These are phyloP conservation scores for Eonycteris spelaea DNA, from an alignment of 2,113 vertebrate species.

Conservation along the genomic window DNA sequence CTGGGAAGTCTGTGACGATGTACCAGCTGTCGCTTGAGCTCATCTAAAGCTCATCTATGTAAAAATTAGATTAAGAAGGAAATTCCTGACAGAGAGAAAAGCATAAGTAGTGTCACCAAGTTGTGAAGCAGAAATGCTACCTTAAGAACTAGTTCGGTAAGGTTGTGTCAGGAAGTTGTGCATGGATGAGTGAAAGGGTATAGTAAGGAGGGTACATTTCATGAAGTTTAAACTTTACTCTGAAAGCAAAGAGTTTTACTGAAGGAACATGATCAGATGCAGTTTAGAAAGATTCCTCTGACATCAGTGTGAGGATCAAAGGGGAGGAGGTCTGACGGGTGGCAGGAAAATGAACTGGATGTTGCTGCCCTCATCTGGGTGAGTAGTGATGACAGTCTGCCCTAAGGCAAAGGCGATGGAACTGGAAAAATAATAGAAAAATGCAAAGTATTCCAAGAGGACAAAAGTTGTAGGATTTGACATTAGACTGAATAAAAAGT, in stretches of 20 bases:
- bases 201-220: background rate
- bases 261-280: background rate
- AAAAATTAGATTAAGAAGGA: background rate
- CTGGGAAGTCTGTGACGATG: background rate
- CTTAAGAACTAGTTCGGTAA: background rate
- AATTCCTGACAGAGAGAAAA: background rate
- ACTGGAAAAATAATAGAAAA: background rate
- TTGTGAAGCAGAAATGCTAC: background rate
- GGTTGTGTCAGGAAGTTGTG: background rate
- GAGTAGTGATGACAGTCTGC: background rate
- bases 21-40: background rate
- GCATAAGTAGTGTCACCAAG: background rate
- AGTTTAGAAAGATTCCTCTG: background rate
- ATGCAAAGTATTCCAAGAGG: background rate
- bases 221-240: background rate
- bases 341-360: background rate
- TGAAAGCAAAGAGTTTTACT: background rate
- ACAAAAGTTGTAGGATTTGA: background rate
- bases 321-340: background rate
- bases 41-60: background rate
- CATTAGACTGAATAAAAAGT: background rate
- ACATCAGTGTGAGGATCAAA: background rate
- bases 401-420: background rate
- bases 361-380: background rate
- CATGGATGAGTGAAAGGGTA: background rate